These are phyloP conservation scores for Boleophthalmus pectinirostris DNA, from an alignment of 2,113 vertebrate genomes.

Conservation along the genomic window DNA sequence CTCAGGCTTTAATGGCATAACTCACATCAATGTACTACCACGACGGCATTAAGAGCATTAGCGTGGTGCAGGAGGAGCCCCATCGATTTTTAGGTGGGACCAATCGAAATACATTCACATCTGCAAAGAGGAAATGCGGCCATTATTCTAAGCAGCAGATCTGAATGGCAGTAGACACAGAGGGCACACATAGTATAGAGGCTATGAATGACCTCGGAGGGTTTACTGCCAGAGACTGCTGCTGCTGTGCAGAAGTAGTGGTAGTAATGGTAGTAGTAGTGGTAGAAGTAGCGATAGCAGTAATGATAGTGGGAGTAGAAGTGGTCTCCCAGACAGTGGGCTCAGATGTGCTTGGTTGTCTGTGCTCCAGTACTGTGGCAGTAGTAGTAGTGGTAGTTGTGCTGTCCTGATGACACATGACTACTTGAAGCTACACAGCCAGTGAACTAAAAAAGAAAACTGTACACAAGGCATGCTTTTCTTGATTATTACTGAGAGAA, in stretches of 20 bases:
- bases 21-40: constrained; percentile 1
- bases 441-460: no score
- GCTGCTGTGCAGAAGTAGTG: neutral
- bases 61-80: neutral
- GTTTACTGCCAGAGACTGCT: neutral
- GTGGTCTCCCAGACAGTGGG: no score
- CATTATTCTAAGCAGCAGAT: neutral
- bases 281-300: no score
- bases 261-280: no score
- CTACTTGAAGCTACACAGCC: no score
- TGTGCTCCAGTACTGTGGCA: no score
- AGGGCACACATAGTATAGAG: neutral
- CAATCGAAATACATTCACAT: constrained; percentile 9
- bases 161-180: neutral
- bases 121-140: neutral
- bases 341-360: no score
- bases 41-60: constrained; percentile 9
- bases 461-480: no score
- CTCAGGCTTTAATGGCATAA: constrained; percentile 6
- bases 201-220: neutral
- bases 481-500: no score
- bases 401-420: no score
- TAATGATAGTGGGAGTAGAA: no score
- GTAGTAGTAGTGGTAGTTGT: no score
- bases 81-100: constrained; percentile 1